These are phyloP conservation scores for Chrysopilus asiliformis DNA, from an alignment of 2,888 invertebrate species.

Conservation along the genomic window DNA sequence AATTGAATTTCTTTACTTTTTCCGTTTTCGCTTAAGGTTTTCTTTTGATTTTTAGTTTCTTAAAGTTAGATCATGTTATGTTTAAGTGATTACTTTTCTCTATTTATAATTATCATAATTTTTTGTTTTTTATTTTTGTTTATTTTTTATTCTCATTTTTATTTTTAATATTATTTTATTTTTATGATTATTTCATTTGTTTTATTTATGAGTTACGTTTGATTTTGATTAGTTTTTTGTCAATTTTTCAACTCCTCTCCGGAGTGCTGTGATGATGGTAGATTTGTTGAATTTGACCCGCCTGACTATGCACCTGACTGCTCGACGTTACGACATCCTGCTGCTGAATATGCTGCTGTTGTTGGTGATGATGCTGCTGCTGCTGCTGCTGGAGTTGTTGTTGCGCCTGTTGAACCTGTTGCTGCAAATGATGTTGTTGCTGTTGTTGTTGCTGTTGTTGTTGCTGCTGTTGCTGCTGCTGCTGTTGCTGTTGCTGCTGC, in stretches of 20 bases:
- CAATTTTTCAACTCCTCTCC: conserved; percentile 33
- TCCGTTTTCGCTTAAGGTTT: too few relatives aligned
- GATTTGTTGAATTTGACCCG: conserved; percentile 32
- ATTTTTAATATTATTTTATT: neutral
- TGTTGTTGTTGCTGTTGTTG: conserved; percentile 23
- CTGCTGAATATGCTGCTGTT: conserved; percentile 30
- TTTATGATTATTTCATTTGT: neutral
- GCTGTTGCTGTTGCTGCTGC: conserved; percentile 16
- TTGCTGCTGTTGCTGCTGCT: conserved; percentile 31
- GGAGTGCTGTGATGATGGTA: conserved; percentile 33
- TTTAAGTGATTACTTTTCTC: neutral
- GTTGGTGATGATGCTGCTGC: conserved; percentile 26
- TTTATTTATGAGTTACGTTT: neutral
- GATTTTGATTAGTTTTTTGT: neutral
- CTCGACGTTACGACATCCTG: conserved; percentile 32
- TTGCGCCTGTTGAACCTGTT: conserved; percentile 17
- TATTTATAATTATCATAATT: neutral
- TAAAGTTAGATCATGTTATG: too few relatives aligned
- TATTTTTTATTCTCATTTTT: neutral
- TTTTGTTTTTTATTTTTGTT: neutral
- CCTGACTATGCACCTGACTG: conserved; percentile 14
- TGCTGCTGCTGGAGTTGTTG: conserved; percentile 19
- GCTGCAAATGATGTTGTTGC: conserved; percentile 19
- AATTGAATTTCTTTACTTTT: too few relatives aligned
- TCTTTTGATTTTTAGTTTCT: too few relatives aligned